Base-by-base conservation (phyloP, 2,888 invertebrate species). In the Hemithea aestivaria region DNA sequence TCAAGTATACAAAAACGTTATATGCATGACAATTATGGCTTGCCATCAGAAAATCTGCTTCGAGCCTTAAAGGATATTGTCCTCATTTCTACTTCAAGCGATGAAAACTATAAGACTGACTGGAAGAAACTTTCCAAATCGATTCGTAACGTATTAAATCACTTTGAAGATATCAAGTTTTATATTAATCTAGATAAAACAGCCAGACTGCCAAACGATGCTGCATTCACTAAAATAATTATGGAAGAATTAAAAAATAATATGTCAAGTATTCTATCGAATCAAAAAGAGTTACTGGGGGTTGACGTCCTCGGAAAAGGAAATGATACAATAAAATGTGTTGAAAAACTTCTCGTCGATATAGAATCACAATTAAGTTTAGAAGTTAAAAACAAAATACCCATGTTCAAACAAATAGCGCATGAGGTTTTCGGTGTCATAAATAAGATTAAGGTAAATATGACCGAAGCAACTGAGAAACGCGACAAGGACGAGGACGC, bases 121-220 rank as follows among this genome's bases (percentile, higher is more conserved):
- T 78, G 72, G 66, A 78, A 73, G 46, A 56, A 48, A 7, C 48
- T 79, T 22, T 67, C 76, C 0, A 80, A 78, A 44, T 67, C 68
- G 7, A 40, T 85, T 30, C 66, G 87, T 1, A 78, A 73, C 36
- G 63, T 74, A 11, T 56, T 84, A 4, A 83, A 83, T 52, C 83
- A 85, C 58, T 87, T 87, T 45, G 85, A 84, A 56, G 87, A 87
- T 50, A 73, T 87, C 0, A 87, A 84, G 40, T 87, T 87, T 58
- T 87, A 84, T 40, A 77, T 87, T 1, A 84, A 81, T 56, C 55
- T 87, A 9, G 87, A 87, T 56, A 85, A 84, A 71, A 84, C 85
- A 4, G 87, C 87, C 2, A 69, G 85, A 51, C 42, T 81, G 27
- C 85, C 87, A 3, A 78, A 72, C 60, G 85, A 85, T 47, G 72